Base-by-base conservation (phyloP, 2,888 invertebrate species). In the Drosophila setosimentum region DNA sequence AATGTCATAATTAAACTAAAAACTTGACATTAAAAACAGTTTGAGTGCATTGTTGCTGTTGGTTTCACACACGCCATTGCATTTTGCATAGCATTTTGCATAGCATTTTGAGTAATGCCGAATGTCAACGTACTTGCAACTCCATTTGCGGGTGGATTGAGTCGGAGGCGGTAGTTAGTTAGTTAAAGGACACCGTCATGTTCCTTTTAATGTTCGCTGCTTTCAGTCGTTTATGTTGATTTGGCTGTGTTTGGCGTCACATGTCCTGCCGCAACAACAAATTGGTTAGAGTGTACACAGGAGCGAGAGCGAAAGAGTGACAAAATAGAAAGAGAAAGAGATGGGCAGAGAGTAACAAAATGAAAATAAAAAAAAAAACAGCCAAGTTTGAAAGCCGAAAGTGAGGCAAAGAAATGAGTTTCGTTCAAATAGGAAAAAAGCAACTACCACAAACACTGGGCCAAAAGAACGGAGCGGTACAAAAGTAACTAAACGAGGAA, bases 61-160 rank as follows among this genome's bases (percentile, higher is more conserved):
- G 42, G 51, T 30, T 29, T 48, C 57, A 60, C 53, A 79, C 89
- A 85, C 89, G 84, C 89, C 85, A 85, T 76, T 71, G 85, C 85
- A 67, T 75, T 87, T 84, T 86, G 83, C 88, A 70, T 68, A 77
- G 85, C 85, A 67, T 75, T 87, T 84, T 86, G 83, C 88, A 70
- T 68, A 77, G 75, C 71, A 80, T 89, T 89, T 87, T 84, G 89
- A 89, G 89, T 87, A 77, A 89, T 87, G 87, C 71, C 86, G 86
- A 83, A 90, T 88, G 86, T 90, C 86, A 87, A 90, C 81, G 86
- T 81, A 86, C 90, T 88, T 68, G 73, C 76, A 68, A 72, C 76
- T 59, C 45, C 53, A 18, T 69, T 54, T 32, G 64, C 35, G 63
- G 73, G 68, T 50, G 73, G 51, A n/a, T 57, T 68, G 62, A 18